phyloP scores from a whole-genome alignment of 2,797 vertebrate species.

The Sebastes jordani region DNA sequence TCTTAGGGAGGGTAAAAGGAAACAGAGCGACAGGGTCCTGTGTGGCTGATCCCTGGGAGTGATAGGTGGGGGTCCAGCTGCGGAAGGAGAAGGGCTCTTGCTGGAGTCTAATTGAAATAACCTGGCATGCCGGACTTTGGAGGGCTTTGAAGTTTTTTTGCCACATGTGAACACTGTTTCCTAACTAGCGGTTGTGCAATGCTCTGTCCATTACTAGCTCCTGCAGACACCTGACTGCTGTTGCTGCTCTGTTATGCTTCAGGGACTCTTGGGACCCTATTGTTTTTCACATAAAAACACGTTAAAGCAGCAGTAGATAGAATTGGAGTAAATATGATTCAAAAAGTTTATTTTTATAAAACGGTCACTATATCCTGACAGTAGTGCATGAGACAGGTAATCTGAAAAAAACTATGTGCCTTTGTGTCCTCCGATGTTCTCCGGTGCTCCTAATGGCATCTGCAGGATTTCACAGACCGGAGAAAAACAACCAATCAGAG shows the following conservation, averaged over 20 bases:
- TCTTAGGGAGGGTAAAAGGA: slow-evolving; percentile 29
- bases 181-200: slow-evolving; percentile 54
- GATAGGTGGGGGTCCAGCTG: slow-evolving; percentile 67
- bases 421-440: too few species aligned
- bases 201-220: slow-evolving; percentile 44
- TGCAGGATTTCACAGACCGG: too few species aligned
- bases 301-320: not conserved
- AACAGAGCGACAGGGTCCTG: slow-evolving; percentile 43
- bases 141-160: slow-evolving; percentile 64
- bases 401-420: too few species aligned
- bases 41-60: slow-evolving; percentile 59
- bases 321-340: too few species aligned
- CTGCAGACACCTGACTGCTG: slow-evolving; percentile 9
- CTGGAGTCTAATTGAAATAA: slow-evolving; percentile 77
- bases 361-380: too few species aligned
- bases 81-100: slow-evolving; percentile 50
- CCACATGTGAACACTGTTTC: slow-evolving; percentile 45
- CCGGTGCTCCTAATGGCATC: too few species aligned
- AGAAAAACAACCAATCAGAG: too few species aligned
- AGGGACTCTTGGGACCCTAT: not conserved
- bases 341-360: too few species aligned
- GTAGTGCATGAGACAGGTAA: too few species aligned
- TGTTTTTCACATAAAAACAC: slow-evolving; percentile 25
- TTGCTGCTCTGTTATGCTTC: slow-evolving; percentile 7
- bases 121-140: slow-evolving; percentile 52